phyloP scores from a whole-genome alignment of 30 jellyfish, hydroid and myxozoan genomes.

The Rhopilema esculentum region DNA sequence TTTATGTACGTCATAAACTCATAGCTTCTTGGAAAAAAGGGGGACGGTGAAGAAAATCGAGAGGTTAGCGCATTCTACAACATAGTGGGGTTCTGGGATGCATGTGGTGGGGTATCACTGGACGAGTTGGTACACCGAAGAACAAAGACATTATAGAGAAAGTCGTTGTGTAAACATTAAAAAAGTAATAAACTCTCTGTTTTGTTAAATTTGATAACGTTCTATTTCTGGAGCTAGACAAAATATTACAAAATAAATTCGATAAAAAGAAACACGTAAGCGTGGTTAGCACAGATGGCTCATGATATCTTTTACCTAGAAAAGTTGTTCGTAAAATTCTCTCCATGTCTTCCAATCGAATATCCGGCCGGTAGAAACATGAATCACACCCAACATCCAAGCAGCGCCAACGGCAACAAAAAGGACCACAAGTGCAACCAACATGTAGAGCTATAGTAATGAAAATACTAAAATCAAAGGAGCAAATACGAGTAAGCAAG shows the following conservation, averaged over 20 bases:
- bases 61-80: too few relatives aligned
- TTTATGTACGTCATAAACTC: too few relatives aligned
- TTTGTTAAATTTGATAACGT: neutral
- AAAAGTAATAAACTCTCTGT: neutral
- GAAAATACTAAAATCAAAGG: neutral
- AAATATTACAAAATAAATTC: neutral
- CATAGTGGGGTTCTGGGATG: too few relatives aligned
- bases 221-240: neutral
- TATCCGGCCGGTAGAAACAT: slow-evolving; percentile 77
- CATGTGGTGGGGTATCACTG: too few relatives aligned
- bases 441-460: slow-evolving; percentile 10
- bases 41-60: too few relatives aligned
- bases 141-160: neutral
- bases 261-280: neutral
- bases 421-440: slow-evolving; percentile 62
- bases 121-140: neutral
- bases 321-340: slow-evolving; percentile 69
- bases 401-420: slow-evolving; percentile 86
- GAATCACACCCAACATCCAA: slow-evolving; percentile 67
- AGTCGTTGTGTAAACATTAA: neutral
- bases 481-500: neutral
- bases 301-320: slow-evolving; percentile 1
- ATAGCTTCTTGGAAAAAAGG: too few relatives aligned
- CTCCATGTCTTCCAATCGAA: slow-evolving; percentile 72
- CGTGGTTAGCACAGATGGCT: neutral